These are phyloP conservation scores for Eulemur mongoz DNA, from an alignment of 2,797 vertebrate species.

Conservation along the genomic window DNA sequence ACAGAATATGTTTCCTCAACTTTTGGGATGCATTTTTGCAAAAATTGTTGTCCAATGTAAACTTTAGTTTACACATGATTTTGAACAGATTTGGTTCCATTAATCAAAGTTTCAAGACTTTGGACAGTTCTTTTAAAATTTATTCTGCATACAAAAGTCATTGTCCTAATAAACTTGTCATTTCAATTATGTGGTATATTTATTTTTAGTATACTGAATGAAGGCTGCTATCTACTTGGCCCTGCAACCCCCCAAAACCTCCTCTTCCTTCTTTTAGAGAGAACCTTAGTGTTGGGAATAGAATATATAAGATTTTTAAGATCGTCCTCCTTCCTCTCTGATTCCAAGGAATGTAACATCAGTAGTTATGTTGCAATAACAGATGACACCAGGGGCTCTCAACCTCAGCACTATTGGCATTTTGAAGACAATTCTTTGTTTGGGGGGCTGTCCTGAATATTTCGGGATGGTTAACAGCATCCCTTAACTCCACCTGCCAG, in stretches of 20 bases:
- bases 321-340: background rate
- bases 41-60: background rate
- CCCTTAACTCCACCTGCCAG: background rate
- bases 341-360: background rate
- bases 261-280: background rate
- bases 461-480: rapidly evolving
- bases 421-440: background rate
- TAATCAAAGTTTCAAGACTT: background rate
- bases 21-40: background rate
- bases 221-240: background rate
- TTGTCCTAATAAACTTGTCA: background rate
- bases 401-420: background rate
- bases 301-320: background rate
- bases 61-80: background rate
- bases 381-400: background rate
- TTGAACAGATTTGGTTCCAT: background rate
- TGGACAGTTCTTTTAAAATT: background rate
- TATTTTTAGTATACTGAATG: background rate
- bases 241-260: background rate
- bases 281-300: background rate
- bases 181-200: background rate
- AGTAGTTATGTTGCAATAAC: background rate
- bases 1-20: background rate
- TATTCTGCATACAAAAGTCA: background rate
- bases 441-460: background rate